Base-by-base conservation (phyloP, 2,888 invertebrate species). In the Cantharis rufa region DNA sequence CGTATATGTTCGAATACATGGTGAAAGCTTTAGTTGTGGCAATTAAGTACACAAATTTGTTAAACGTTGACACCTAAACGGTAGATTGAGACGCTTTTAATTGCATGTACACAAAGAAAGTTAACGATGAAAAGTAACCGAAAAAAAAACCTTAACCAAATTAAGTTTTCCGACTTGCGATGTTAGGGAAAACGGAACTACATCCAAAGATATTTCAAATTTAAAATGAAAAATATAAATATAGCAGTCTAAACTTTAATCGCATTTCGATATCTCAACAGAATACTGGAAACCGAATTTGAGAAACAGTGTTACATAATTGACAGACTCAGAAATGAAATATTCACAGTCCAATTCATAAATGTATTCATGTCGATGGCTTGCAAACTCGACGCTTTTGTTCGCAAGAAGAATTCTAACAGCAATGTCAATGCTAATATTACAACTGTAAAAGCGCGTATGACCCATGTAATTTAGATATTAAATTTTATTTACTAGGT, bases 361-460 rank as follows among this genome's bases (percentile, higher is more conserved):
- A 78, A 78, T 78, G 32, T 78, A 80, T 77, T 77, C 78, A 78
- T 80, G 80, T 74, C 75, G 75, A 80, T 77, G 78, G 72, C 71
- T 24, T 71, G 32, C 61, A 73, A 28, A 48, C 76, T 78, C 66
- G 15, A 73, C 66, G 68, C 15, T 68, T 61, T 18, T 21, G 48
- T 48, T 66, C n/a, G 48, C 10, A 66, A 18, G 16, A 66, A 24
- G 24, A 66, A 21, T 66, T 66, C 64, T n/a, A 66, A 66, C 18
- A 24, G 21, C 63, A 66, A 66, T 66, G 64, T 66, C 64, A 66
- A 66, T 66, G 64, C 64, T 24, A 66, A 66, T 21, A 66, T 66
- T 24, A 21, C 21, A 18, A 63, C 18, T 66, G 21, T 66, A 48
- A 48, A 48, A 48, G 48, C 48, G 48, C n/a, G 48, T 48, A 48